Percentiles rank a stretch among this genome's conserved stretches.
Evolutionary conservation across 2,113 vertebrate genomes (phyloP).

Genomic region (Sula dactylatra): DNA sequence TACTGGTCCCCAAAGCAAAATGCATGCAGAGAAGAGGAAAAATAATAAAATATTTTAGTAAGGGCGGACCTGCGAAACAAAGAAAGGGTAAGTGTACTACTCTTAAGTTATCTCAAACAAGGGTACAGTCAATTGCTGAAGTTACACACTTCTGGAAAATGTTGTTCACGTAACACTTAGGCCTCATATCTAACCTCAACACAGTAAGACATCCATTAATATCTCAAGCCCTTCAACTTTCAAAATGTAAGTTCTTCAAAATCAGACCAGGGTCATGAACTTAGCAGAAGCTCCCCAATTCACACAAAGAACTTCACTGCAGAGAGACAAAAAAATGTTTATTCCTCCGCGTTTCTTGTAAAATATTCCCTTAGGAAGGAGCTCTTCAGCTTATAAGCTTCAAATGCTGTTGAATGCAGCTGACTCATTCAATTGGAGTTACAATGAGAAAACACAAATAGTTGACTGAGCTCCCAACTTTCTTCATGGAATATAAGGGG

Average conservation of each 20-base stretch:
- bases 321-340: not conserved
- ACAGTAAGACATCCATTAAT: not conserved
- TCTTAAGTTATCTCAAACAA: not conserved
- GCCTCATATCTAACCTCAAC: not conserved
- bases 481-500: not conserved
- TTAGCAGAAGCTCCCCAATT: not conserved
- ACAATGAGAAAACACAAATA: not conserved
- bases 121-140: not conserved
- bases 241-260: not conserved
- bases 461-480: not conserved
- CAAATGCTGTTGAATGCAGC: not conserved
- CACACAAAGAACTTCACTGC: not conserved
- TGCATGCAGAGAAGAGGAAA: not conserved
- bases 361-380: not conserved
- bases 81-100: not conserved
- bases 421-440: not conserved
- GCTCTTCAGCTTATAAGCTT: not conserved
- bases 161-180: not conserved
- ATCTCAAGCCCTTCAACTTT: not conserved
- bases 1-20: not conserved
- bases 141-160: not conserved
- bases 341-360: not conserved
- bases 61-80: not conserved
- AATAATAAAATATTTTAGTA: not conserved
- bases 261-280: not conserved